phyloP scores from a whole-genome alignment of 2,888 invertebrate genomes.

The Parelbella ahira region DNA sequence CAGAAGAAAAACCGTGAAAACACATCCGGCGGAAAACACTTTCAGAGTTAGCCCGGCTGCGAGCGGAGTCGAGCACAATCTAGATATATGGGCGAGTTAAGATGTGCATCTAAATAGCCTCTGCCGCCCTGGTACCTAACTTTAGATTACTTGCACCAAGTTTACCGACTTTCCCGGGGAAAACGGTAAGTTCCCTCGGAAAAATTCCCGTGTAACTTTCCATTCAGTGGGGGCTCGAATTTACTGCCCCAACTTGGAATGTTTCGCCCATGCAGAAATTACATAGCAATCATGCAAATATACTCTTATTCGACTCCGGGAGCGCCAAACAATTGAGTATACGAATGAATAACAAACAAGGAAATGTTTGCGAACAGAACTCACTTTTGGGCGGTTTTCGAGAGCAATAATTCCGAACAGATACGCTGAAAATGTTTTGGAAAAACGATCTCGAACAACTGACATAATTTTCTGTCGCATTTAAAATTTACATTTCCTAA shows the following conservation, averaged over 20 bases:
- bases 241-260: slow-evolving; percentile 63
- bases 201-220: slow-evolving; percentile 43
- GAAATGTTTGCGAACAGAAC: slow-evolving; percentile 13
- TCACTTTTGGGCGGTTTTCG: slow-evolving; percentile 9
- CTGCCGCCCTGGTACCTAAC: slow-evolving; percentile 74
- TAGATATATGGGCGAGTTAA: slow-evolving; percentile 78
- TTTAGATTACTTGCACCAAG: slow-evolving; percentile 80
- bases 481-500: too few species aligned
- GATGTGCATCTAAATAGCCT: slow-evolving; percentile 80
- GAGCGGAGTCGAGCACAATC: slow-evolving; percentile 64
- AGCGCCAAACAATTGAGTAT: slow-evolving; percentile 16
- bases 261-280: slow-evolving; percentile 41
- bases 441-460: too few species aligned
- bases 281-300: slow-evolving; percentile 39
- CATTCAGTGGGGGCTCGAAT: slow-evolving; percentile 66
- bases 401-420: slow-evolving; percentile 12
- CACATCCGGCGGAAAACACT: slow-evolving; percentile 50
- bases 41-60: slow-evolving; percentile 44
- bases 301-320: slow-evolving; percentile 9
- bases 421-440: too few species aligned
- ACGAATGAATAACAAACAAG: slow-evolving; percentile 26
- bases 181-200: slow-evolving; percentile 52
- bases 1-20: slow-evolving; percentile 40
- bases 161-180: slow-evolving; percentile 57
- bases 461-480: too few species aligned